Conservation (phyloP, 2,797 vertebrate genomes). For the Chiloscyllium punctatum region DNA sequence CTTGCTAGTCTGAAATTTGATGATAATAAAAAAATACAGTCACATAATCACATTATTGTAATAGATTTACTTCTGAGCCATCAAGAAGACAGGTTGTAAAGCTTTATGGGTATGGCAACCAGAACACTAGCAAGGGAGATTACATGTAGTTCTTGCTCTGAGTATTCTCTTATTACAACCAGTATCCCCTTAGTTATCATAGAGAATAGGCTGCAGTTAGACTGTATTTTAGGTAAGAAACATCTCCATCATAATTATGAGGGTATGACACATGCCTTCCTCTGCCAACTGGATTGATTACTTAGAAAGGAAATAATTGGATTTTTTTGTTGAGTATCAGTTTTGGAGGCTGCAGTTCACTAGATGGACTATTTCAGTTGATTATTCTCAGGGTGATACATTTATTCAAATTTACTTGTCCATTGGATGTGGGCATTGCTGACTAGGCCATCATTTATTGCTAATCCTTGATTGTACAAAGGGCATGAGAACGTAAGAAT, state of each 20-base stretch:
- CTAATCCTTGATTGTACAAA: too few relatives aligned
- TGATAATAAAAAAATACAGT: background rate
- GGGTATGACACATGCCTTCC: background rate
- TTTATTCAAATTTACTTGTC: too few relatives aligned
- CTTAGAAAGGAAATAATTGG: background rate
- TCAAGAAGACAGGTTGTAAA: background rate
- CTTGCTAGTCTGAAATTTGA: background rate
- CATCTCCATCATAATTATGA: background rate
- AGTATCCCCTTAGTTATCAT: background rate
- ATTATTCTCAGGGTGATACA: too few relatives aligned
- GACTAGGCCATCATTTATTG: too few relatives aligned
- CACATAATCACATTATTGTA: background rate
- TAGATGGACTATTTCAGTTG: background rate
- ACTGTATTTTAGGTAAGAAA: background rate
- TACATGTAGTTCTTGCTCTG: background rate
- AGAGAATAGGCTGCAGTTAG: background rate
- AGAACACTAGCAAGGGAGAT: background rate
- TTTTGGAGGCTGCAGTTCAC: background rate
- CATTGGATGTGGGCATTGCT: too few relatives aligned
- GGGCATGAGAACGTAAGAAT: too few relatives aligned
- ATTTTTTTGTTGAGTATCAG: too few relatives aligned
- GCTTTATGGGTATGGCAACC: background rate
- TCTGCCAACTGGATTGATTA: background rate
- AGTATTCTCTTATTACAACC: background rate
- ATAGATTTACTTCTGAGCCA: background rate